These are phyloP conservation scores for Bombylius discolor DNA, from an alignment of 2,888 invertebrate genomes.

Conservation along the genomic window DNA sequence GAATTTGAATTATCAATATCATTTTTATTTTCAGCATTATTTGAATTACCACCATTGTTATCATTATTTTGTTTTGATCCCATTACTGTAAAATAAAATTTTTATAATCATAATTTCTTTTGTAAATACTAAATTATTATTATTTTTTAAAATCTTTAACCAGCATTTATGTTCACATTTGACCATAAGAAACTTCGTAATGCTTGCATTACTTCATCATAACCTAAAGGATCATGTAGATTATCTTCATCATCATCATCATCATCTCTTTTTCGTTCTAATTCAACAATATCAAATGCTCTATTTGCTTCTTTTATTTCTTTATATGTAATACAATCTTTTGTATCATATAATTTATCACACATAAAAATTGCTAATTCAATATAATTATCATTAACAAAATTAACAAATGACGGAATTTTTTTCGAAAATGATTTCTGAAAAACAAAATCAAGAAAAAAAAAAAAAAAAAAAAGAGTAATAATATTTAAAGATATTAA, in stretches of 20 bases:
- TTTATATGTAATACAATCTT: conserved; percentile 21
- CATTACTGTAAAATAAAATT: too few relatives aligned
- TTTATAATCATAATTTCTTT: too few relatives aligned
- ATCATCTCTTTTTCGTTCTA: conserved; percentile 17
- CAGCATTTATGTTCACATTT: conserved; percentile 12
- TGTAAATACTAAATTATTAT: too few relatives aligned
- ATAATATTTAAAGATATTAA: too few relatives aligned
- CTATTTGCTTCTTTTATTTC: conserved; percentile 19
- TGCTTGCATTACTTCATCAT: conserved; percentile 20
- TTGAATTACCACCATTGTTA: not conserved
- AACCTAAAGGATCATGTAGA: conserved; percentile 19
- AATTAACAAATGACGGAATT: conserved; percentile 19
- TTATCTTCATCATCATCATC: conserved; percentile 16
- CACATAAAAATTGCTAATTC: conserved; percentile 21
- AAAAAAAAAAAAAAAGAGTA: not conserved
- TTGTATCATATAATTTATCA: conserved; percentile 16
- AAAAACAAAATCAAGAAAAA: not conserved
- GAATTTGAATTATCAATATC: conserved; percentile 1
- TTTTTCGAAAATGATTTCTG: conserved; percentile 17
- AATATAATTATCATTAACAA: conserved; percentile 18
- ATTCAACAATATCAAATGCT: conserved; percentile 21
- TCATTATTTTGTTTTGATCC: too few relatives aligned
- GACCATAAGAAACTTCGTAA: conserved; percentile 20
- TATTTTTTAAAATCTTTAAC: not conserved
- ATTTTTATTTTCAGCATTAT: not conserved